Evolutionary conservation across 1,140 invertebrate species (phyloP).

Genomic region (Tigriopus japonicus): DNA sequence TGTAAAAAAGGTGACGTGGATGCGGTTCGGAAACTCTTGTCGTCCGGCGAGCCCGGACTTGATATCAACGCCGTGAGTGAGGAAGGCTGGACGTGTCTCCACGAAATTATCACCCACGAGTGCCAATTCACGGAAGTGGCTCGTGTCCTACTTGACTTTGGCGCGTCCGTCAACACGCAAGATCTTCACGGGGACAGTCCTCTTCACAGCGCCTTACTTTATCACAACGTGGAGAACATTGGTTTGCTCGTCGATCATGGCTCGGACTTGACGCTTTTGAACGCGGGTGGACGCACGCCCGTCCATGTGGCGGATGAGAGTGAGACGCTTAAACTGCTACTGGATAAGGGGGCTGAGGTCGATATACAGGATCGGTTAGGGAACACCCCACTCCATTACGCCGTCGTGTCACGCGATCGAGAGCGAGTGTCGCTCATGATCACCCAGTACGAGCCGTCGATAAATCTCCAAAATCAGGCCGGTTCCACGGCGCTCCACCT

Average conservation of each 20-base stretch:
- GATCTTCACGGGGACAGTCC: not conserved
- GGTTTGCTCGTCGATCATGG: not conserved
- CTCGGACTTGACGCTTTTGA: not conserved
- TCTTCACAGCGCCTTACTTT: conserved; percentile 5
- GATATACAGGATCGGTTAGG: not conserved
- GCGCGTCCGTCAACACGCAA: conserved; percentile 3
- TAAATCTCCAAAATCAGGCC: not conserved
- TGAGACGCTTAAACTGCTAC: not conserved
- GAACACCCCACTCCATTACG: conserved; percentile 4
- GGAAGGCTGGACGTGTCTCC: conserved; percentile 6
- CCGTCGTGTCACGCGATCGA: not conserved
- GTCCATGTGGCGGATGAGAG: not conserved
- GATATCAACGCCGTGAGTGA: not conserved
- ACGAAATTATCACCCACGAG: conserved; percentile 7
- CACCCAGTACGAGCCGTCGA: not conserved
- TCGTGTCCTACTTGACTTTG: conserved; percentile 1
- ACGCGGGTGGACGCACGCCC: conserved; percentile 1
- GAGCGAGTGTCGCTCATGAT: conserved; percentile 2
- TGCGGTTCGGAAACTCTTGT: not conserved
- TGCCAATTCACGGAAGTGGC: conserved; percentile 4
- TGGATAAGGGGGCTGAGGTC: not conserved
- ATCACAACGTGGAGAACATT: conserved; percentile 5
- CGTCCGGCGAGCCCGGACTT: not conserved
- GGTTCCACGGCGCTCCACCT: not conserved
- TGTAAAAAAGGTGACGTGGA: conserved; percentile 1